Evolutionary conservation across 2,888 invertebrate species (phyloP).

Genomic region (Hypena proboscidalis): DNA sequence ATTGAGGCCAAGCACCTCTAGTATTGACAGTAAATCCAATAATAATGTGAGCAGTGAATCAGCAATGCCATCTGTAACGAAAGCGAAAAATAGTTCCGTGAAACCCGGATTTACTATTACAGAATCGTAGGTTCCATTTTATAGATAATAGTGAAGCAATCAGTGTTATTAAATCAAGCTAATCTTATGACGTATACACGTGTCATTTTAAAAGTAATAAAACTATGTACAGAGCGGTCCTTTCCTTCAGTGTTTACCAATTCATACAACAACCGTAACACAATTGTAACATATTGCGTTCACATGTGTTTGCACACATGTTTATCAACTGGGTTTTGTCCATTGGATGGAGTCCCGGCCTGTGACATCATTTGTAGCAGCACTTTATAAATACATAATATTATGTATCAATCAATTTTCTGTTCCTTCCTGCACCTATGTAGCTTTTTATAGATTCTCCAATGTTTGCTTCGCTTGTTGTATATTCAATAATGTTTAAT

Average conservation of each 20-base stretch:
- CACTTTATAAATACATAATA: too few species aligned
- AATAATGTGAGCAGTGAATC: constrained; percentile 46
- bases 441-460: neutral
- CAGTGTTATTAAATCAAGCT: constrained; percentile 28
- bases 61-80: constrained; percentile 61
- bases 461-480: constrained; percentile 9
- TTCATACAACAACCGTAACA: too few species aligned
- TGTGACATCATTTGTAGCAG: too few species aligned
- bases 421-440: constrained; percentile 30
- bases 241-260: too few species aligned
- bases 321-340: too few species aligned
- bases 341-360: too few species aligned
- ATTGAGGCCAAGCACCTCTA: constrained; percentile 55
- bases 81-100: constrained; percentile 62
- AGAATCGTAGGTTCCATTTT: constrained; percentile 42
- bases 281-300: too few species aligned
- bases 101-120: constrained; percentile 72
- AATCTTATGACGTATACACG: constrained; percentile 19
- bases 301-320: too few species aligned
- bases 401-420: too few species aligned
- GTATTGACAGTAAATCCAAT: constrained; percentile 55
- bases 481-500: constrained; percentile 20
- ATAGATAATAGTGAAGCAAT: constrained; percentile 20
- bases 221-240: too few species aligned
- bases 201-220: too few species aligned